A percentile compares a stretch with the other conserved stretches of the same genome.
phyloP scores from a whole-genome alignment of 2,113 vertebrate genomes.

The Scatophagus argus region DNA sequence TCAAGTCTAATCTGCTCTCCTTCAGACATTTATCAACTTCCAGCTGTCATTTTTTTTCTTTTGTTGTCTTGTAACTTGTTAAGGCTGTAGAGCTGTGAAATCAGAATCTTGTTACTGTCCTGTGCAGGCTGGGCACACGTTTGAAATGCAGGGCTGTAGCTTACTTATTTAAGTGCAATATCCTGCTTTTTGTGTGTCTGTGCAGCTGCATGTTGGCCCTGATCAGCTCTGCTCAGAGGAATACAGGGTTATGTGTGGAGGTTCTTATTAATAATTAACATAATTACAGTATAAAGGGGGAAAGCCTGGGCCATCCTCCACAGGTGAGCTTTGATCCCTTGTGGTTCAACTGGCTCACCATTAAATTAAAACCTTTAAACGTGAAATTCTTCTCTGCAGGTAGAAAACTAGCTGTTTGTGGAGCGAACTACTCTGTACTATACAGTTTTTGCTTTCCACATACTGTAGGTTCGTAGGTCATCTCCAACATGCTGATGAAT shows the following conservation, averaged over 20 bases:
- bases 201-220: conserved; percentile 17
- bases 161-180: not conserved
- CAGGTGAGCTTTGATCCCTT: conserved; percentile 59
- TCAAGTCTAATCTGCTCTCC: conserved; percentile 61
- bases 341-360: conserved; percentile 45
- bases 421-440: not conserved
- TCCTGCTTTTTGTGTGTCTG: not conserved
- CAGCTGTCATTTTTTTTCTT: conserved; percentile 42
- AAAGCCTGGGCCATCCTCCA: conserved; percentile 2
- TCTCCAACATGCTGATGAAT: not conserved
- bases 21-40: conserved; percentile 61
- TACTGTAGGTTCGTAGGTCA: no score
- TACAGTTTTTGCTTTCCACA: not conserved
- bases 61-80: conserved; percentile 39
- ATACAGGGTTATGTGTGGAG: conserved; percentile 50
- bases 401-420: not conserved
- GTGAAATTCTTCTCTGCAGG: conserved; percentile 2
- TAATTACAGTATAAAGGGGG: conserved; percentile 64
- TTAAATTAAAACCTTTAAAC: conserved; percentile 48
- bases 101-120: not conserved
- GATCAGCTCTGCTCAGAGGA: conserved; percentile 49
- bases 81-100: conserved; percentile 4
- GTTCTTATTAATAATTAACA: conserved; percentile 70
- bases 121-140: not conserved
- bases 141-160: conserved; percentile 2